Evolutionary conservation across 2,797 vertebrate species (phyloP), one percentile per base, ranked within the genome.

Genomic region (Sebastiscus albofasciatus): DNA sequence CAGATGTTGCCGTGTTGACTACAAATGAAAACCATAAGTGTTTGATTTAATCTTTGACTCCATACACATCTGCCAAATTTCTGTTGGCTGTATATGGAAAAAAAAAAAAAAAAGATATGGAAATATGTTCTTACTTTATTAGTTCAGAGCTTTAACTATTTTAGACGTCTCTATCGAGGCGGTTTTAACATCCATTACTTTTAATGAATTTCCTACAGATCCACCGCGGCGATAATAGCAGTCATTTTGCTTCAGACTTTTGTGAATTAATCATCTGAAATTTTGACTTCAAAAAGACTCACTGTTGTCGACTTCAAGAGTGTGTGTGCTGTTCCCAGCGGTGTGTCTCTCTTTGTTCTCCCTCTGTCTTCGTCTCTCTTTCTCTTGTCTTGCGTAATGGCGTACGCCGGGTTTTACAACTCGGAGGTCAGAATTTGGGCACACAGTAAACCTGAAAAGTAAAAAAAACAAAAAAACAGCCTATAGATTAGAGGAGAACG

Each of bases 181-280:
- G 70, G 75, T 84, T 83, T 89, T 76, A 83, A 70, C 79, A 80
- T 72, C 76, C 73, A 82, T 92, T 92, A 81, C 70, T 78, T 83
- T 85, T 70, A 89, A 90, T 89, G 72, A 81, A 72, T 87, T 76
- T 85, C 72, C 73, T 36, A 39, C 75, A 84, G 69, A 87, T 90
- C 75, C 34, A 60, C 72, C 5, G 61, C 77, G 74, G 72, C 67
- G 79, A 85, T 81, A 77, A 80, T 74, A 52, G 79, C 62, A 76
- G 58, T 82, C 61, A 77, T 84, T 93, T 87, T 76, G 82, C 85
- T 71, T 83, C 84, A 52, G 66, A 81, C 69, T 76, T 85, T 54
- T 82, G 79, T 89, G 84, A 91, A 88, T 83, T 87, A 85, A 90
- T 91, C 69, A 92, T 87, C 73, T 64, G 42, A 75, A 74, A 78